Evolutionary conservation across 2,888 invertebrate species (phyloP).

Genomic region (Clitarchus hookeri): DNA sequence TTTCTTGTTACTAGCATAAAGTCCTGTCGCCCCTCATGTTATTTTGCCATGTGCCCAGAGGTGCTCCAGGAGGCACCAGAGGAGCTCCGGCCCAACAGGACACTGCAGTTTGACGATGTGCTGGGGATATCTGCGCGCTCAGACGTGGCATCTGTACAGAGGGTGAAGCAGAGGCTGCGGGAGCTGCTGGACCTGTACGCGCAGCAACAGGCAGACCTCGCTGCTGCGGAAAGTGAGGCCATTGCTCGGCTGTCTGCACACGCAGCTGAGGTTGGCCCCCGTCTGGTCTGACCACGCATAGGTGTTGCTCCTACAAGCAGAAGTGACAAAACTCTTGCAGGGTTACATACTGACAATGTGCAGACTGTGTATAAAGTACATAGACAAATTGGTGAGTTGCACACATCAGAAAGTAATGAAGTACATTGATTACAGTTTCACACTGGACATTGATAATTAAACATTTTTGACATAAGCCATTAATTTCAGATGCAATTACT

Average conservation of each 20-base stretch:
- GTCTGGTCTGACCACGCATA: not conserved
- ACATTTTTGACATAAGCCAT: no score
- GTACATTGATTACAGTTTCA: no score
- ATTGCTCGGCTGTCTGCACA: not conserved
- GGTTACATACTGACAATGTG: no score
- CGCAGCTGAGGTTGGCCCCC: not conserved
- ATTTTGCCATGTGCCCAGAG: slow-evolving; percentile 45
- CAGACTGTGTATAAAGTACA: no score
- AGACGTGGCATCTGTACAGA: slow-evolving; percentile 58
- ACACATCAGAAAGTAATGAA: no score
- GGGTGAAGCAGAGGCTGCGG: slow-evolving; percentile 67
- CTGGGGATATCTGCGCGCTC: slow-evolving; percentile 74
- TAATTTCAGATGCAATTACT: no score
- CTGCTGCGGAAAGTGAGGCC: not conserved
- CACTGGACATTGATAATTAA: no score
- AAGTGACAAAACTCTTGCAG: not conserved
- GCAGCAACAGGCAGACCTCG: not conserved
- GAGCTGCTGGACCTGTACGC: slow-evolving; percentile 61
- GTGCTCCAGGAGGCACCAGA: slow-evolving; percentile 62
- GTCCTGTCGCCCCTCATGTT: no score
- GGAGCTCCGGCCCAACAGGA: slow-evolving; percentile 68
- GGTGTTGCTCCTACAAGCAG: not conserved
- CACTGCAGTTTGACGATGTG: slow-evolving; percentile 75
- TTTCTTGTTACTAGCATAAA: no score
- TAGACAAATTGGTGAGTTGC: no score